Percentiles rank a stretch among this genome's conserved stretches.
phyloP scores from a whole-genome alignment of 2,113 vertebrate species.

The Apeltes quadracus region DNA sequence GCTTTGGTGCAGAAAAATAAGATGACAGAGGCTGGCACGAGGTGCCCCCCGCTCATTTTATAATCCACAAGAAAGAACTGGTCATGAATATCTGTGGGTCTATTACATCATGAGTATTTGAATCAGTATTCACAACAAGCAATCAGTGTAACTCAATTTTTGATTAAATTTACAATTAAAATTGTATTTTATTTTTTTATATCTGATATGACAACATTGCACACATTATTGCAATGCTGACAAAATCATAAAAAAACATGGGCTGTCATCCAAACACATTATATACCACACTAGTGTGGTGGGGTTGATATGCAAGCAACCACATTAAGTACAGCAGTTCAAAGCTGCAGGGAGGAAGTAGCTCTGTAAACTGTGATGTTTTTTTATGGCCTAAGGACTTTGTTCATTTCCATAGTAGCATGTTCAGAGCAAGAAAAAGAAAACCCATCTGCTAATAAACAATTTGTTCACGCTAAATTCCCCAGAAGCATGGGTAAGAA shows the following conservation, averaged over 20 bases:
- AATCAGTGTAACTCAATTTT: neutral
- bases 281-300: too few relatives aligned
- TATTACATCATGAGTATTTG: neutral
- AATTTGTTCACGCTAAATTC: neutral
- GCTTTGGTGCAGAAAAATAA: neutral
- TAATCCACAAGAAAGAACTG: neutral
- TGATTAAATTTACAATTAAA: neutral
- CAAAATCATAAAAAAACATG: neutral
- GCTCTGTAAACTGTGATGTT: neutral
- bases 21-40: neutral
- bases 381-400: neutral
- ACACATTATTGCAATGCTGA: neutral
- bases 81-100: neutral
- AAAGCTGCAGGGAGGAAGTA: neutral
- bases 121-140: neutral
- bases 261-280: neutral
- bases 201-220: neutral
- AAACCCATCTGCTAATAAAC: neutral
- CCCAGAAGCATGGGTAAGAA: rapidly evolving
- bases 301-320: neutral
- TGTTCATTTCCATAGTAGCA: neutral
- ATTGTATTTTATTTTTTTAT: neutral
- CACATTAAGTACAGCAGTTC: neutral
- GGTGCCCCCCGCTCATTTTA: neutral
- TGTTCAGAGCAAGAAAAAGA: neutral